Conservation (phyloP, 1,140 invertebrate genomes). For the Drosophila quadrilineata region DNA sequence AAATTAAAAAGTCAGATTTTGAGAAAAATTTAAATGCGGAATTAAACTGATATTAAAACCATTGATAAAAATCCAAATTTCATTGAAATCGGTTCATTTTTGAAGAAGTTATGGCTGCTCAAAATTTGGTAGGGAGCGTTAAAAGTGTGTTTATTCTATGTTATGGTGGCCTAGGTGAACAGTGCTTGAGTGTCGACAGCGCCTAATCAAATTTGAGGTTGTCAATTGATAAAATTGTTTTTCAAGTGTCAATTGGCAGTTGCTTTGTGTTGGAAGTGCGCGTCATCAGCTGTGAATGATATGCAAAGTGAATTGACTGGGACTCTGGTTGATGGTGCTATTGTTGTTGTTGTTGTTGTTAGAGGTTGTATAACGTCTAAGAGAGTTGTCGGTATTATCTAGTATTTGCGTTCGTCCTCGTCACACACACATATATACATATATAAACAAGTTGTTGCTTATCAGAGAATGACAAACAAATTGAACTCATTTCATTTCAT, state of each 20-base stretch:
- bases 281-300: constrained; percentile 44
- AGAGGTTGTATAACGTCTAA: no score
- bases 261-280: constrained; percentile 22
- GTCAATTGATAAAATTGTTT: constrained; percentile 61
- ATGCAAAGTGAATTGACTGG: constrained; percentile 58
- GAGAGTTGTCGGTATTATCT: constrained; percentile 43
- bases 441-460: constrained; percentile 10
- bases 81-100: no score
- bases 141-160: no score
- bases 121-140: no score
- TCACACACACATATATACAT: no score
- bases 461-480: constrained; percentile 59
- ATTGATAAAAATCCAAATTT: no score
- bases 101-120: no score
- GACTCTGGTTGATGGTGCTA: neutral
- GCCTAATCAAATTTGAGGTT: neutral
- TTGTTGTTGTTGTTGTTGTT: constrained; percentile 12
- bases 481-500: constrained; percentile 78
- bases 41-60: no score
- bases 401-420: constrained; percentile 12
- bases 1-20: no score
- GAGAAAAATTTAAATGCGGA: no score
- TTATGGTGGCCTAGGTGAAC: no score
- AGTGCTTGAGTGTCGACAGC: neutral
- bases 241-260: constrained; percentile 43